Evolutionary conservation across 37 sponge, comb jelly and placozoan species (phyloP).

Genomic region (Dysidea cf. avara): DNA sequence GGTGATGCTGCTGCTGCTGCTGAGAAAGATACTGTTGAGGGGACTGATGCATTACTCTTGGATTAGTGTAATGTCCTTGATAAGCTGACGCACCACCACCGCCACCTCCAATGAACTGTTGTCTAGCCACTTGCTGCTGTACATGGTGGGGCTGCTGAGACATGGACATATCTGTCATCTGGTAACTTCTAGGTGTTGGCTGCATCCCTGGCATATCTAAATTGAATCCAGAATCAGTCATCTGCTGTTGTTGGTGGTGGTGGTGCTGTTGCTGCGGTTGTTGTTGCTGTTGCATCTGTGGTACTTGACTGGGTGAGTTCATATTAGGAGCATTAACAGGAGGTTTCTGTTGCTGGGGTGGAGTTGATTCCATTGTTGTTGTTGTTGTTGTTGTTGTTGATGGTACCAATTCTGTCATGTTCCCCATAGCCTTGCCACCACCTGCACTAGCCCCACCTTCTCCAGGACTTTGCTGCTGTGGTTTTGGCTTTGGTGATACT

Average conservation of each 20-base stretch:
- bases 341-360: background rate
- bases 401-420: background rate
- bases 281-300: conserved; percentile 27
- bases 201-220: too few relatives aligned
- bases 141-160: background rate
- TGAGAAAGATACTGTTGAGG: background rate
- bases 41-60: background rate
- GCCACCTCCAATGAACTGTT: too few relatives aligned
- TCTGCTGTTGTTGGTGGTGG: conserved; percentile 14
- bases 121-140: background rate
- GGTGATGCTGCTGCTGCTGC: conserved; percentile 3
- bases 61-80: too few relatives aligned
- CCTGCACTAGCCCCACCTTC: background rate
- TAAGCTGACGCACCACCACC: too few relatives aligned
- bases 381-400: background rate
- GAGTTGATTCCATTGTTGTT: background rate
- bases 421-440: too few relatives aligned
- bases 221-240: too few relatives aligned
- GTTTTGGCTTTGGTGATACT: background rate
- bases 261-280: conserved; percentile 22
- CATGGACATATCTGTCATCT: background rate
- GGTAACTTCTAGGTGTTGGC: too few relatives aligned
- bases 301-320: too few relatives aligned
- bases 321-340: too few relatives aligned
- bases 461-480: background rate